Conservation (phyloP, 1,140 invertebrate genomes). For the Melipona quadrifasciata region DNA sequence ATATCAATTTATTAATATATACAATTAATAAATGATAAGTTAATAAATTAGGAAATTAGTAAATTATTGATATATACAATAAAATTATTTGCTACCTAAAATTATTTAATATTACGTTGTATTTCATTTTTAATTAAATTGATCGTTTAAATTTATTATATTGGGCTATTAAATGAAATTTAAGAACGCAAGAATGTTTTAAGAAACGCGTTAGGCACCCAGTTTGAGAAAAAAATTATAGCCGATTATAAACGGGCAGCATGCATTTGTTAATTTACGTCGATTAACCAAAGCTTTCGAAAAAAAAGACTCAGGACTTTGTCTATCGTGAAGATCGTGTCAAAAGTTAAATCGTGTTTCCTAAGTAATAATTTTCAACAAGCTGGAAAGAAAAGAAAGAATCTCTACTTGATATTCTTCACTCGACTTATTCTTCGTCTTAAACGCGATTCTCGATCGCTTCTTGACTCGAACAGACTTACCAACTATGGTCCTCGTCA, state of each 20-base stretch:
- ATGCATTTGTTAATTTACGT: constrained; percentile 76
- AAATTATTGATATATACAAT: too few relatives aligned
- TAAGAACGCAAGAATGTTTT: background rate
- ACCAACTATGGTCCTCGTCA: constrained; percentile 72
- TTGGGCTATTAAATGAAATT: background rate
- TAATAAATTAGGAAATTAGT: too few relatives aligned
- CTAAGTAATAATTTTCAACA: background rate
- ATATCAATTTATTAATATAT: too few relatives aligned
- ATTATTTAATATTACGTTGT: too few relatives aligned
- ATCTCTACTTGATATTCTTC: background rate
- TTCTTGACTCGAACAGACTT: constrained; percentile 65
- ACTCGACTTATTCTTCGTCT: background rate
- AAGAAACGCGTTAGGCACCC: background rate
- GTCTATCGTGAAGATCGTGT: constrained; percentile 12
- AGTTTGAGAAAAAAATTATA: background rate
- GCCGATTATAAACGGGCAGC: constrained; percentile 59
- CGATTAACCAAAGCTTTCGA: constrained; percentile 50
- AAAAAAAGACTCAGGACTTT: background rate
- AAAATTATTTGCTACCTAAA: too few relatives aligned
- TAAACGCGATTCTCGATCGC: constrained; percentile 6
- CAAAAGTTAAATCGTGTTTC: constrained; percentile 1
- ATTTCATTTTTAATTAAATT: background rate
- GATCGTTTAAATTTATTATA: background rate
- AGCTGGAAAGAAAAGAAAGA: background rate
- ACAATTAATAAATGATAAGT: too few relatives aligned